Percentiles rank a stretch among this genome's conserved stretches.
These are phyloP conservation scores for Sciurus niger DNA, from an alignment of 2,113 vertebrate species.

Conservation along the genomic window DNA sequence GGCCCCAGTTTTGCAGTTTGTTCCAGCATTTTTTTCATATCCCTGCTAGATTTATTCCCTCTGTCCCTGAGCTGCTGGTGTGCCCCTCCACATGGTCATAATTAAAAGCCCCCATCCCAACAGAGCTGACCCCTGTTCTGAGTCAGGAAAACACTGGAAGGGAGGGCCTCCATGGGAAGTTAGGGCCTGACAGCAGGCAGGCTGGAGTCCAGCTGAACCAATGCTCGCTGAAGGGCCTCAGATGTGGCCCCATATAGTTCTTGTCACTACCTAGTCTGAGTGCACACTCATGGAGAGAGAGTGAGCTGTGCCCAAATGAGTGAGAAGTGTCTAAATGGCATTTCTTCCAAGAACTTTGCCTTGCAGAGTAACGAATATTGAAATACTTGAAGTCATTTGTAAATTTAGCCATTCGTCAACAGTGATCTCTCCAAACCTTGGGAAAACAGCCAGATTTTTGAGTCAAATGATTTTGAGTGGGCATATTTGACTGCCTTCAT, in stretches of 20 bases:
- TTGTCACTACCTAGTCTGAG: not conserved
- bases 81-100: not conserved
- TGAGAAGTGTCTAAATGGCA: not conserved
- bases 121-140: not conserved
- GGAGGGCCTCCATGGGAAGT: not conserved
- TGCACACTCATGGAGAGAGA: not conserved
- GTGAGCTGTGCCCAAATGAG: not conserved
- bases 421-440: not conserved
- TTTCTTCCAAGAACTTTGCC: not conserved
- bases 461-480: conserved; percentile 4
- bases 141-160: not conserved
- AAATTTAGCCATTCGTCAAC: conserved; percentile 18
- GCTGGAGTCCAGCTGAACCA: not conserved
- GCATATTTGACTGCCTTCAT: not conserved
- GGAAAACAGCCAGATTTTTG: not conserved
- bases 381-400: not conserved
- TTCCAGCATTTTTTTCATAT: not conserved
- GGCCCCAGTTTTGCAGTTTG: not conserved
- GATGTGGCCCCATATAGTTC: not conserved
- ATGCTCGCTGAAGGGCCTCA: not conserved
- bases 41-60: not conserved
- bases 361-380: not conserved
- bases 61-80: not conserved
- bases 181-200: not conserved
- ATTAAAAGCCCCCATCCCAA: not conserved